Evolutionary conservation across 2,797 vertebrate genomes (phyloP).

Genomic region (Parauchenoglanis ngamensis): DNA sequence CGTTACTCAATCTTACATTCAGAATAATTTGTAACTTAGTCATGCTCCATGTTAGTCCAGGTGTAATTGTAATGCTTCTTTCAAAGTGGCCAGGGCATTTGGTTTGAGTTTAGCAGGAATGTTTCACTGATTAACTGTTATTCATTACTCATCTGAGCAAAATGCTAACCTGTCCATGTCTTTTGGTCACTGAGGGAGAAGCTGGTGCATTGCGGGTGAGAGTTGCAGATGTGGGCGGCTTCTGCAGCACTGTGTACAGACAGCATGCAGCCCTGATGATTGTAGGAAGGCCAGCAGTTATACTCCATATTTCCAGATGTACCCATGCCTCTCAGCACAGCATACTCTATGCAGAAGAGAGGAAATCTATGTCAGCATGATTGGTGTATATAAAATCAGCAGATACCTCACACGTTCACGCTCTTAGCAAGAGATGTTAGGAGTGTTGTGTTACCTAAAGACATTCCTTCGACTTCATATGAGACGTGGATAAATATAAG

Average conservation of each 20-base stretch:
- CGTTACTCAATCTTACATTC: background rate
- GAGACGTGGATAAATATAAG: constrained; percentile 65
- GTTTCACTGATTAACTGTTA: background rate
- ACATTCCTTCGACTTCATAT: constrained; percentile 57
- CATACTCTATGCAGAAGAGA: constrained; percentile 76
- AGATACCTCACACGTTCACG: constrained; percentile 40
- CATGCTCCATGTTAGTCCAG: background rate
- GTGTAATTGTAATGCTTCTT: background rate
- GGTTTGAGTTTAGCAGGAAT: constrained; percentile 4
- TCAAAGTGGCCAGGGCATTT: background rate
- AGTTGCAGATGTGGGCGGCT: constrained; percentile 81
- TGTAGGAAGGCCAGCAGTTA: constrained; percentile 89
- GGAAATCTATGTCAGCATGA: constrained; percentile 41
- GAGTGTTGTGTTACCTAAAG: constrained; percentile 61
- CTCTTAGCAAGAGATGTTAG: constrained; percentile 62
- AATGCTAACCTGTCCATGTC: constrained; percentile 85
- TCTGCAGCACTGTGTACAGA: constrained; percentile 80
- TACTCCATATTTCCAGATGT: constrained; percentile 75
- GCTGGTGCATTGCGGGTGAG: constrained; percentile 79
- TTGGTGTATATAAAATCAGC: constrained; percentile 53
- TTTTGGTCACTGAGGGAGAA: constrained; percentile 78
- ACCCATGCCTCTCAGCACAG: constrained; percentile 74
- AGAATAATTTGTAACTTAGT: background rate
- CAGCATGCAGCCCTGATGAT: constrained; percentile 82
- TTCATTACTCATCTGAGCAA: background rate